Evolutionary conservation across 2,113 vertebrate genomes (phyloP), one percentile per base, ranked within the genome.

Genomic region (Myotis yumanensis): DNA sequence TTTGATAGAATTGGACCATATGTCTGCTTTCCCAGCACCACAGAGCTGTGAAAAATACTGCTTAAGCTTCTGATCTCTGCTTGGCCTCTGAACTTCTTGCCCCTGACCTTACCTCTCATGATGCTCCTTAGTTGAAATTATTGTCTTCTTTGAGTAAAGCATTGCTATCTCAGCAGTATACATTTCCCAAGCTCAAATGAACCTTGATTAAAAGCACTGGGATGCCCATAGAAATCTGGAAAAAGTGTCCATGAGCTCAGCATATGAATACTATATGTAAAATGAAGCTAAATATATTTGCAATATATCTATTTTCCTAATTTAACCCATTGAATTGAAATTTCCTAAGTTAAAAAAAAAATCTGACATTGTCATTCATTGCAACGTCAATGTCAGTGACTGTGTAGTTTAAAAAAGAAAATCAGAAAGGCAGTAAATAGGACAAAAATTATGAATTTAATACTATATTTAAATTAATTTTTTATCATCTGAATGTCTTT

Each of bases 281-380:
- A 68, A 40, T 37, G 0, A 54, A 66, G 16, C 4, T 76, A 35
- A 23, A 3, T 64, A 86, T 84, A 43, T 51, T 89, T 40, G 25
- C 15, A 92, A 59, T 77, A 69, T 54, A 59, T 77, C 76, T 73
- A 86, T 76, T 91, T 69, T 62, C 6, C n/a, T 83, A n/a, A 91
- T 35, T 72, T 10, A 62, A 71, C 23, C 17, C 14, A 57, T 11
- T 72, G 23, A 85, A 66, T 77, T 64, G 25, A 89, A 54, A 54
- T 30, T 18, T 71, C n/a, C 46, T 48, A 77, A 69, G 22, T 57
- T 84, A n/a, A 9, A 75, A 46, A 88, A 35, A 75, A 57, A 43
- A 46, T 23, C 8, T 88, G 51, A 22, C 71, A 64, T 43, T 25
- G 28, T 59, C 7, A 16, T 40, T 43, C 30, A 46, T 28, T 69